phyloP scores from a whole-genome alignment of 2,888 invertebrate species.

The Brachyptera putata region DNA sequence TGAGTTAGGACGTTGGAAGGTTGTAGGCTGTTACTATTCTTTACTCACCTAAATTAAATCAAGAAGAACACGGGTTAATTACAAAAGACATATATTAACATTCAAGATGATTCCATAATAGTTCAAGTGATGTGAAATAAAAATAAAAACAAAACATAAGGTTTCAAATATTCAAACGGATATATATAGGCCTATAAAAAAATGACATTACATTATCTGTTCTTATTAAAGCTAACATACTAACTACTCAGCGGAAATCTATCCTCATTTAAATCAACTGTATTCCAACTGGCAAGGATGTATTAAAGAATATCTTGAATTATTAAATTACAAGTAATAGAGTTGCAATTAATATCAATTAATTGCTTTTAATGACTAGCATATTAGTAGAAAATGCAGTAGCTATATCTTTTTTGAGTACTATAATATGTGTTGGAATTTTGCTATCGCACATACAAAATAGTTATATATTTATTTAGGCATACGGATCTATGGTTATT shows the following conservation, averaged over 20 bases:
- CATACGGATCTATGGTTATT: not conserved
- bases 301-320: not conserved
- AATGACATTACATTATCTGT: too few species aligned
- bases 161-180: too few species aligned
- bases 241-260: too few species aligned
- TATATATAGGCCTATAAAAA: too few species aligned
- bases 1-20: too few species aligned
- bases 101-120: slow-evolving; percentile 23
- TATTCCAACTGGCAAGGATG: not conserved
- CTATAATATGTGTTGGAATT: not conserved
- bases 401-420: not conserved
- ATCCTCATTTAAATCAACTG: too few species aligned
- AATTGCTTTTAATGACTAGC: slow-evolving; percentile 28
- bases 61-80: slow-evolving; percentile 29
- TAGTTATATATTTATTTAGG: not conserved
- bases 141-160: slow-evolving; percentile 8
- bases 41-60: too few species aligned
- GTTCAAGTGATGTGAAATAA: slow-evolving; percentile 19
- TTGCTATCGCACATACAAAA: slow-evolving; percentile 9
- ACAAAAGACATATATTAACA: slow-evolving; percentile 28
- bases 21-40: too few species aligned
- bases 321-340: slow-evolving; percentile 8
- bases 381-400: slow-evolving; percentile 27
- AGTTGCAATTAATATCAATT: slow-evolving; percentile 1
- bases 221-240: too few species aligned